Percentiles rank a stretch among this genome's conserved stretches.
These are phyloP conservation scores for Apocrypta bakeri DNA, from an alignment of 1,140 invertebrate genomes.

Conservation along the genomic window DNA sequence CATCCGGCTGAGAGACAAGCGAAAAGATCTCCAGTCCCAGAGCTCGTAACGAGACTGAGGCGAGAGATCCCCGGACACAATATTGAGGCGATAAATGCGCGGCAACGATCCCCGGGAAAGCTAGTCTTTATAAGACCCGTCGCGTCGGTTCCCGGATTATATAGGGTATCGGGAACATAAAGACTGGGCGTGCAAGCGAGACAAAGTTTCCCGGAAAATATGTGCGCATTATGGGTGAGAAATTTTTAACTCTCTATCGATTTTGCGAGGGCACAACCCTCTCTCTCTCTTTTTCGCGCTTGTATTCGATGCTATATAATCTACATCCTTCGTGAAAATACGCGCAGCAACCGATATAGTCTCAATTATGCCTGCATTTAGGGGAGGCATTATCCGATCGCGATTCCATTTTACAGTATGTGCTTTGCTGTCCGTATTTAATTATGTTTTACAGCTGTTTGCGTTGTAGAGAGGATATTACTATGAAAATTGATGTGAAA, in stretches of 20 bases:
- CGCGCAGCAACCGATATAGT: background rate
- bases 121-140: background rate
- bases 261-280: background rate
- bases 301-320: background rate
- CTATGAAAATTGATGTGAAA: background rate
- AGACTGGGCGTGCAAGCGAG: background rate
- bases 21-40: background rate
- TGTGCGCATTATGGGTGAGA: background rate
- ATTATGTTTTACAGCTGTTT: background rate
- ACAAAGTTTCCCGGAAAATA: background rate
- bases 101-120: background rate
- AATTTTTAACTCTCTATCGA: background rate
- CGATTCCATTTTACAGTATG: background rate
- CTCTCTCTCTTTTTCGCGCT: background rate
- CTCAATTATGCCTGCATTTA: background rate
- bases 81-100: slow-evolving; percentile 8
- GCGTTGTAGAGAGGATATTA: background rate
- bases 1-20: background rate
- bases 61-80: background rate
- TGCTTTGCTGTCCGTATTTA: background rate
- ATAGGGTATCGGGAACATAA: background rate
- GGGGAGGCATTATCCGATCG: background rate
- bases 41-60: background rate
- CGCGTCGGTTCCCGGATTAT: background rate
- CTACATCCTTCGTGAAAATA: background rate